Base-by-base conservation (phyloP, 2,797 vertebrate genomes). In the Trematomus bernacchii region DNA sequence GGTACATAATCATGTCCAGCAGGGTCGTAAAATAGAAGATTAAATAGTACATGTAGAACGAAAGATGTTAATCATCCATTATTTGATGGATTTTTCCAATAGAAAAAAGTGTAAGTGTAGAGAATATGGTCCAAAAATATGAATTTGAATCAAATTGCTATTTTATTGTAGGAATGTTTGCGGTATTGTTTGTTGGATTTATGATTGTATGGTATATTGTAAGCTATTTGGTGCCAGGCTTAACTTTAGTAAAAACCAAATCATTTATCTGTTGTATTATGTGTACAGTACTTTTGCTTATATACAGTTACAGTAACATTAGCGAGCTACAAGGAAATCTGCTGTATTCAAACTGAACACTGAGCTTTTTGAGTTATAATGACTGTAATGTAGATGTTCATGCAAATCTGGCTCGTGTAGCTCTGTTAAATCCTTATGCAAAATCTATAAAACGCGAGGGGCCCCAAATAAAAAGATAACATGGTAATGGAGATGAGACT, bases 401-500 rank as follows among this genome's bases (percentile, higher is more conserved):
- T 72, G 52, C 59, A 74, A 77, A 83, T 82, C 40, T 52, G 52
- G 21, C 60, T 21, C 0, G n/a, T 43, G 51, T 27, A 9, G 42
- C 11, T 8, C n/a, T 40, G 33, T 69, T 66, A 58, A 70, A 4
- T 66, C 33, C 19, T 68, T 18, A 60, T 64, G 54, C 44, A 73
- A 61, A 80, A 57, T 46, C 18, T 70, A 21, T 16, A 53, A 71
- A 53, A 77, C 27, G 27, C 60, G 55, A 76, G 53, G 27, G 53
- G 42, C 23, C 27, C 59, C 55, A 58, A 50, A 61, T 76, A 54
- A 85, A 68, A 76, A 65, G 67, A 84, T 85, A 66, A 71, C 67
- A 51, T 78, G 63, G 80, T 80, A 63, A 83, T 80, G 59, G 60
- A 79, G 80, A 87, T 75, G 66, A 80, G 67, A 64, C 19, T 16